phyloP scores from a whole-genome alignment of 2,888 invertebrate genomes.

The Rhagophthalmus giganteus region DNA sequence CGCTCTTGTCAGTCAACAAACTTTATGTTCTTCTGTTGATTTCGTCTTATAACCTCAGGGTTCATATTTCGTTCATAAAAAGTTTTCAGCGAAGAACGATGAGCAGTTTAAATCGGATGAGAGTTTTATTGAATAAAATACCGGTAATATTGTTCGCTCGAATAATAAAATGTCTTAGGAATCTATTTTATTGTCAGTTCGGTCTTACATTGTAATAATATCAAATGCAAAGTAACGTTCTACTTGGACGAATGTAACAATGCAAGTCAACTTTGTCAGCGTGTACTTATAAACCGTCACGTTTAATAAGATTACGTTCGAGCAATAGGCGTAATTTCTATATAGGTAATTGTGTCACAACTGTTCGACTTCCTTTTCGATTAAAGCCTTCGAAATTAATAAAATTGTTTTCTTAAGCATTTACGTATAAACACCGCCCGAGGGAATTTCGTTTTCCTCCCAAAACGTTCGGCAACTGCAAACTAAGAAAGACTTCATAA shows the following conservation, averaged over 20 bases:
- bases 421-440: conserved; percentile 4
- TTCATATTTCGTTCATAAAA: conserved; percentile 25
- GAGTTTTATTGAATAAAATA: conserved; percentile 28
- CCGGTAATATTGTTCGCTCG: conserved; percentile 18
- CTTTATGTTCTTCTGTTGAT: conserved; percentile 29
- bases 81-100: conserved; percentile 25
- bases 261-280: conserved; percentile 3
- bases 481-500: conserved; percentile 1
- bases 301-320: conserved; percentile 15
- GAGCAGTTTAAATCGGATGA: conserved; percentile 15
- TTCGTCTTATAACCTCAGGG: conserved; percentile 22
- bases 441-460: too few species aligned
- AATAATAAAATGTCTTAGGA: conserved; percentile 26
- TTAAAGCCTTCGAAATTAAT: conserved; percentile 15
- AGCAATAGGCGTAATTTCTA: conserved; percentile 16
- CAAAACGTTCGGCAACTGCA: conserved; percentile 7
- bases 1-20: conserved; percentile 27
- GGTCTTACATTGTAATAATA: conserved; percentile 23
- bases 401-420: conserved; percentile 14
- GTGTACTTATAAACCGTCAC: conserved; percentile 2
- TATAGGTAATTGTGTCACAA: conserved; percentile 18
- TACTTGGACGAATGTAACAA: conserved; percentile 5
- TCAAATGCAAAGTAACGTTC: conserved; percentile 13
- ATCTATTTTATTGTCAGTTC: conserved; percentile 29
- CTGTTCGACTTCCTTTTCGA: conserved; percentile 17